phyloP scores from a whole-genome alignment of 2,113 vertebrate genomes.

The Muntiacus muntjak region DNA sequence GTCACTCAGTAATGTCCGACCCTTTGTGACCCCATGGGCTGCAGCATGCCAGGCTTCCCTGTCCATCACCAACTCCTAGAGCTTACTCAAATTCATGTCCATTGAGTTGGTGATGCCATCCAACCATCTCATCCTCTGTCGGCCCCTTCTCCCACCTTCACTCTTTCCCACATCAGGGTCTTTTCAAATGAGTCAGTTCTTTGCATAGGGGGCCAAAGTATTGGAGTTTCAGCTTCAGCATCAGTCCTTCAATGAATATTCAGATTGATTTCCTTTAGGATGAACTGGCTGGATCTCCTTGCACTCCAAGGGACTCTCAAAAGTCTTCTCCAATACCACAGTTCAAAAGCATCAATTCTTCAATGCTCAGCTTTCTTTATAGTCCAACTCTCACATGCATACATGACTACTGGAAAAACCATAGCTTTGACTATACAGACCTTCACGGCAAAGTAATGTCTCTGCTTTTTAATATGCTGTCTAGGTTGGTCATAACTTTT shows the following conservation, averaged over 20 bases:
- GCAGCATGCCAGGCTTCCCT: neutral
- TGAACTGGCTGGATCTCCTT: neutral
- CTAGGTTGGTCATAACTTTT: neutral
- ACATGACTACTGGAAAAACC: neutral
- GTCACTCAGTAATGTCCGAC: neutral
- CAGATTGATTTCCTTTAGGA: neutral
- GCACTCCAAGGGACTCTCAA: neutral
- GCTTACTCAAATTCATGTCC: neutral
- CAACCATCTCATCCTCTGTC: neutral
- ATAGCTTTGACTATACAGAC: neutral
- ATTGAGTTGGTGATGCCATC: neutral
- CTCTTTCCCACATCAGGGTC: neutral
- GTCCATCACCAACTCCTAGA: neutral
- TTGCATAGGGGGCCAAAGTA: neutral
- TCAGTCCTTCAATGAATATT: neutral
- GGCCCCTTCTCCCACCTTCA: neutral
- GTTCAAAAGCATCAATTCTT: neutral
- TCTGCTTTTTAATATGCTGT: neutral
- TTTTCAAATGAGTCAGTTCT: neutral
- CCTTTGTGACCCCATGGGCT: neutral
- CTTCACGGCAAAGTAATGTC: neutral
- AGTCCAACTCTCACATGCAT: neutral
- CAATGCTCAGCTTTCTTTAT: fast-evolving
- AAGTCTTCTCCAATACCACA: neutral
- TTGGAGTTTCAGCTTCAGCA: neutral